phyloP scores from a whole-genome alignment of 1,140 invertebrate species.

The Copidosoma floridanum region DNA sequence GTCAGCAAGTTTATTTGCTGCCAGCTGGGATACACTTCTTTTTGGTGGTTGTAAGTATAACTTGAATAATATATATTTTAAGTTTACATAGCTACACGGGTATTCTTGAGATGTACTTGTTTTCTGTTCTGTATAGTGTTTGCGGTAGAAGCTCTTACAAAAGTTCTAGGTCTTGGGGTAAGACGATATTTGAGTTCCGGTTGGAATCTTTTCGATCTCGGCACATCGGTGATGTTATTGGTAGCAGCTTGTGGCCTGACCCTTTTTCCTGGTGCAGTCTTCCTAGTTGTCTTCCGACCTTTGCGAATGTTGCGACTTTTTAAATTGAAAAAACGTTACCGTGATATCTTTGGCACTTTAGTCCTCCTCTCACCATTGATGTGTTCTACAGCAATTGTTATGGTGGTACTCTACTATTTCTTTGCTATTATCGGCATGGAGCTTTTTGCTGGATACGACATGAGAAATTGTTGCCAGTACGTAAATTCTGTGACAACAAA shows the following conservation, averaged over 20 bases:
- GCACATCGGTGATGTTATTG: slow-evolving; percentile 69
- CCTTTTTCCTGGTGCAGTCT: slow-evolving; percentile 67
- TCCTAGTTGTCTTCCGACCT: slow-evolving; percentile 73
- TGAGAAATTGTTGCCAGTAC: slow-evolving; percentile 84
- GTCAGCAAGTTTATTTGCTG: slow-evolving; percentile 64
- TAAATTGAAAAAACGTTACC: slow-evolving; percentile 82
- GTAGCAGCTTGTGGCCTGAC: slow-evolving; percentile 66
- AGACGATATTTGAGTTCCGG: slow-evolving; percentile 73
- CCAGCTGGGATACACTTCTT: slow-evolving; percentile 73
- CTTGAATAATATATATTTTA: not conserved
- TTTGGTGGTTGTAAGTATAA: slow-evolving; percentile 66
- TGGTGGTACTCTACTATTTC: slow-evolving; percentile 87
- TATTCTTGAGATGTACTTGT: slow-evolving; percentile 2
- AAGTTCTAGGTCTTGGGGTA: slow-evolving; percentile 73
- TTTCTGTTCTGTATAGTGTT: slow-evolving; percentile 68
- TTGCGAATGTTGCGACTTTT: slow-evolving; percentile 69
- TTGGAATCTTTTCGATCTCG: slow-evolving; percentile 86
- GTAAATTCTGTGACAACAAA: no score
- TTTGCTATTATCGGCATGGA: slow-evolving; percentile 92
- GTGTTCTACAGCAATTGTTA: slow-evolving; percentile 77
- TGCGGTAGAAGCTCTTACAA: slow-evolving; percentile 70
- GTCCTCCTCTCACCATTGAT: slow-evolving; percentile 77
- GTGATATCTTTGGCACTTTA: slow-evolving; percentile 86
- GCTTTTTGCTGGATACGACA: slow-evolving; percentile 73
- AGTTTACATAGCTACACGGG: not conserved